A percentile compares a stretch with the other conserved stretches of the same genome.
Conservation (phyloP, 2,797 vertebrate genomes). For the Falco naumanni region DNA sequence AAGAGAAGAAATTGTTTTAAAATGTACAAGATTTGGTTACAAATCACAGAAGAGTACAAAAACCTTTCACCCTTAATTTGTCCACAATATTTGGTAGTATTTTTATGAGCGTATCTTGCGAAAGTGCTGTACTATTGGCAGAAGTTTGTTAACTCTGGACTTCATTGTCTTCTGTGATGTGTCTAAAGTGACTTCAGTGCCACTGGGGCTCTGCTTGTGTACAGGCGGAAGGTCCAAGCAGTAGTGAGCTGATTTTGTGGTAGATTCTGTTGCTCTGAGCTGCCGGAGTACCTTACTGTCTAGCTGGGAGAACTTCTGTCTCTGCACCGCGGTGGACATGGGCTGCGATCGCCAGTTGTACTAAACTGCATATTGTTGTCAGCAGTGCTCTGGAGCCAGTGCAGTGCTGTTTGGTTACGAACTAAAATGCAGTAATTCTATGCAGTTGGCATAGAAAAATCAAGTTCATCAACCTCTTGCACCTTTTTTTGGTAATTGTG, state of each 20-base stretch:
- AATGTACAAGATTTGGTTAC: background rate
- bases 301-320: background rate
- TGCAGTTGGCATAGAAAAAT: background rate
- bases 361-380: fast-evolving
- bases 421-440: background rate
- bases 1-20: background rate
- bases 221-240: background rate
- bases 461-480: background rate
- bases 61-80: background rate
- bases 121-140: background rate
- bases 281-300: background rate
- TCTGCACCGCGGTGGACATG: background rate
- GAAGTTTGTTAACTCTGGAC: background rate
- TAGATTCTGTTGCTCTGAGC: background rate
- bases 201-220: background rate
- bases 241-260: background rate
- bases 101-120: background rate
- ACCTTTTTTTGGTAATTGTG: background rate
- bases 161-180: background rate
- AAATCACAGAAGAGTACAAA: background rate
- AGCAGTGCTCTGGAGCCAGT: background rate
- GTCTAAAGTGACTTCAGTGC: background rate
- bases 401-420: background rate
- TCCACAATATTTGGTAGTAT: background rate
- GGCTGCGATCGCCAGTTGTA: background rate